These are phyloP conservation scores for Aptenodytes patagonicus DNA, from an alignment of 2,113 vertebrate genomes.

Conservation along the genomic window DNA sequence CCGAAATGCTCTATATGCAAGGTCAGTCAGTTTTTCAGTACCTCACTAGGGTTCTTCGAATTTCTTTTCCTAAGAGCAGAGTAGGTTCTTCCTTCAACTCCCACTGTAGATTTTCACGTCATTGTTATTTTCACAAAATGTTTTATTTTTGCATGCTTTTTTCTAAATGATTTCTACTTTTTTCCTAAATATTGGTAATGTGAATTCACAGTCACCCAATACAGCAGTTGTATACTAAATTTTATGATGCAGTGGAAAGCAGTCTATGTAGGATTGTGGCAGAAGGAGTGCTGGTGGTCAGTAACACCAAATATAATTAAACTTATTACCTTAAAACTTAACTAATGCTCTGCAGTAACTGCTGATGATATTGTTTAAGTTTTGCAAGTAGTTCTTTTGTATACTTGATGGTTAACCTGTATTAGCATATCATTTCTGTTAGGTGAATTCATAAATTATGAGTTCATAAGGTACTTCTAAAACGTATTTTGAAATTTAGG, in stretches of 20 bases:
- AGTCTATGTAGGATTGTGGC: background rate
- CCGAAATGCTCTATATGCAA: background rate
- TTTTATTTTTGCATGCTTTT: background rate
- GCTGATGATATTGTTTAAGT: background rate
- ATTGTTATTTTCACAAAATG: background rate
- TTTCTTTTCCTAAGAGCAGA: background rate
- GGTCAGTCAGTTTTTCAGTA: background rate
- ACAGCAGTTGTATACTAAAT: background rate
- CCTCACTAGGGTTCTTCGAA: background rate
- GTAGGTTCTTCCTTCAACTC: background rate
- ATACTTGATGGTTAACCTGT: background rate
- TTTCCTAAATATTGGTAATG: background rate
- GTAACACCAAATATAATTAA: background rate
- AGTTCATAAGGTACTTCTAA: background rate
- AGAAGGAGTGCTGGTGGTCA: background rate
- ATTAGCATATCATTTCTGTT: background rate
- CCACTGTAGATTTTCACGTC: background rate
- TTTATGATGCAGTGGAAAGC: constrained; percentile 25
- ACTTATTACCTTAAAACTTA: background rate
- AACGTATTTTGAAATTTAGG: background rate
- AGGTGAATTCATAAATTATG: background rate
- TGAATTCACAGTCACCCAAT: background rate
- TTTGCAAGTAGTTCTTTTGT: background rate
- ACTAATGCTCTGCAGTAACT: background rate
- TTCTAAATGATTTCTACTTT: background rate